These are phyloP conservation scores for Drosophila sturtevanti DNA, from an alignment of 1,140 invertebrate species.

Conservation along the genomic window DNA sequence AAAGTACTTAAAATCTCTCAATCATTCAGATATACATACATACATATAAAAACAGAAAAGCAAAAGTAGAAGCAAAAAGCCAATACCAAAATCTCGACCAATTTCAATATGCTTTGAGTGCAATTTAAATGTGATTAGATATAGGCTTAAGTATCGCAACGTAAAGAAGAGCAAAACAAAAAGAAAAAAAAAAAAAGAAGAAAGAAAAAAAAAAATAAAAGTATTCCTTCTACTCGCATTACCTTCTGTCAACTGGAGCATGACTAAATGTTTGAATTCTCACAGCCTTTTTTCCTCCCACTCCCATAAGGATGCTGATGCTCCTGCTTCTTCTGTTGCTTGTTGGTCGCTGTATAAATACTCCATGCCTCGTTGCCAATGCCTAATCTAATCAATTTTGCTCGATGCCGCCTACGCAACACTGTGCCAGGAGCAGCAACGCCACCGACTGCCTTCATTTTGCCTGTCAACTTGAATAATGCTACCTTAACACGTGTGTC, in stretches of 20 bases:
- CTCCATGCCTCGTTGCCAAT: conserved; percentile 42
- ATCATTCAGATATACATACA: conserved; percentile 29
- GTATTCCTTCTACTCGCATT: not conserved
- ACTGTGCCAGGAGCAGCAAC: conserved; percentile 20
- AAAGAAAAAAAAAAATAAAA: conserved; percentile 12
- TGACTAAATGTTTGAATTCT: conserved; percentile 21
- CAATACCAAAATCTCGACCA: conserved; percentile 30
- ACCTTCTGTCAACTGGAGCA: conserved; percentile 37
- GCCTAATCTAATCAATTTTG: conserved; percentile 78
- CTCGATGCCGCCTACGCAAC: conserved; percentile 46
- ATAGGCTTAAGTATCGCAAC: conserved; percentile 46
- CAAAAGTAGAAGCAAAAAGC: conserved; percentile 25
- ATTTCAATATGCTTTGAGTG: conserved; percentile 45
- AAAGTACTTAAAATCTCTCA: conserved; percentile 54
- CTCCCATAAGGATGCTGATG: not conserved
- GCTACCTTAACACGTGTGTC: conserved; percentile 72
- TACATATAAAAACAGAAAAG: not conserved
- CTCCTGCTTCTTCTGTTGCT: not conserved
- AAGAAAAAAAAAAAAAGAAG: conserved; percentile 9
- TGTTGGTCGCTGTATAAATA: conserved; percentile 27
- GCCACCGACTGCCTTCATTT: conserved; percentile 14
- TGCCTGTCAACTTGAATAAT: conserved; percentile 73
- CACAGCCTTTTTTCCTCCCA: not conserved
- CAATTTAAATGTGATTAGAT: conserved; percentile 79
- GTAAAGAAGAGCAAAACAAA: too few relatives aligned